Evolutionary conservation across 1,140 invertebrate genomes (phyloP).

Genomic region (Ectropis grisescens): DNA sequence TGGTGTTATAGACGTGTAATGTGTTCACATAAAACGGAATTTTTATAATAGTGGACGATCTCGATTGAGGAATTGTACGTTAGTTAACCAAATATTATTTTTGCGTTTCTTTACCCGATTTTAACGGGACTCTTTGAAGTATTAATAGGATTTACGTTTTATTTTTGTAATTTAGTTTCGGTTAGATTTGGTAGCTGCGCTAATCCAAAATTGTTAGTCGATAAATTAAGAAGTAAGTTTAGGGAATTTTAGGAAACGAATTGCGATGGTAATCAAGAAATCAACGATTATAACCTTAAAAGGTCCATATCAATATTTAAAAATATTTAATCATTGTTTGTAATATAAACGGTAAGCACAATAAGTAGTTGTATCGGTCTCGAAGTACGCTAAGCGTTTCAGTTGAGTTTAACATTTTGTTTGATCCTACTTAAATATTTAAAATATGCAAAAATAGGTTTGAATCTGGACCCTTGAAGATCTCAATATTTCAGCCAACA

Average conservation of each 20-base stretch:
- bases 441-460: slow-evolving; percentile 11
- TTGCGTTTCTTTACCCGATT: slow-evolving; percentile 45
- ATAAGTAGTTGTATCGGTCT: slow-evolving; percentile 60
- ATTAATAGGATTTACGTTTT: slow-evolving; percentile 52
- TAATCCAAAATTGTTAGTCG: slow-evolving; percentile 41
- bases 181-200: slow-evolving; percentile 37
- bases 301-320: slow-evolving; percentile 68
- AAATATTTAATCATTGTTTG: slow-evolving; percentile 60
- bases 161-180: slow-evolving; percentile 28
- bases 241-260: slow-evolving; percentile 35
- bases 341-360: slow-evolving; percentile 57
- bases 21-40: slow-evolving; percentile 56
- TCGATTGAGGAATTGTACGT: slow-evolving; percentile 33
- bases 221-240: slow-evolving; percentile 42
- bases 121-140: slow-evolving; percentile 56
- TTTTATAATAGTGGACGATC: slow-evolving; percentile 27
- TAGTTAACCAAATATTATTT: slow-evolving; percentile 35
- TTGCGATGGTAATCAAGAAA: slow-evolving; percentile 26
- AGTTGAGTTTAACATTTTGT: slow-evolving; percentile 15
- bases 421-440: slow-evolving; percentile 1
- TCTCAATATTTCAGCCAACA: too few species aligned
- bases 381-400: slow-evolving; percentile 47
- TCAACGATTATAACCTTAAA: slow-evolving; percentile 54
- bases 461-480: too few species aligned
- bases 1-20: slow-evolving; percentile 36